Conservation (phyloP, 1,140 invertebrate species). For the Ostrea edulis region DNA sequence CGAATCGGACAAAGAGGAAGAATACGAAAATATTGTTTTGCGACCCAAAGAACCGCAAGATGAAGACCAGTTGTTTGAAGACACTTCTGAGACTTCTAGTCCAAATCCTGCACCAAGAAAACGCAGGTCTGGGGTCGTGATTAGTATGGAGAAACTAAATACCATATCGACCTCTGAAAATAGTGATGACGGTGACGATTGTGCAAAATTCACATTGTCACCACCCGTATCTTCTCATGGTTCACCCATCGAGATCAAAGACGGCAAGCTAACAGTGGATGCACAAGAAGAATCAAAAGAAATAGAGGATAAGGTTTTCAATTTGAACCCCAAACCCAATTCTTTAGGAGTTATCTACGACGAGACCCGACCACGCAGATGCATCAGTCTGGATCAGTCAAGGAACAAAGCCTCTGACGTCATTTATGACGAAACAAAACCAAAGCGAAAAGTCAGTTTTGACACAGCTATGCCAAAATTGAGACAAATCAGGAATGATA, state of each 20-base stretch:
- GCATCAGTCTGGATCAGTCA: neutral
- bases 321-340: neutral
- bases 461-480: constrained; percentile 27
- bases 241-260: neutral
- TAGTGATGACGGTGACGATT: neutral
- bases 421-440: constrained; percentile 34
- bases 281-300: neutral
- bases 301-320: neutral
- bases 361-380: constrained; percentile 15
- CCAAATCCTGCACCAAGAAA: neutral
- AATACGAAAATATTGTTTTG: constrained; percentile 22
- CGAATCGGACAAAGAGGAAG: neutral
- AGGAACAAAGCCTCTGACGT: constrained; percentile 9
- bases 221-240: neutral
- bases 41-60: neutral
- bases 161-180: neutral
- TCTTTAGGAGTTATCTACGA: constrained; percentile 10
- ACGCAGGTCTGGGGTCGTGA: constrained; percentile 54
- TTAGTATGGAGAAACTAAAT: constrained; percentile 37
- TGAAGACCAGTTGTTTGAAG: constrained; percentile 36
- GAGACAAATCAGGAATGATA: neutral
- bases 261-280: neutral
- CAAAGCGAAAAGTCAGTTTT: constrained; percentile 56
- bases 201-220: neutral
- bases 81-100: neutral